Percentiles rank a stretch among this genome's conserved stretches.
Conservation (phyloP, 2,888 invertebrate genomes). For the Nasonovia ribisnigri region DNA sequence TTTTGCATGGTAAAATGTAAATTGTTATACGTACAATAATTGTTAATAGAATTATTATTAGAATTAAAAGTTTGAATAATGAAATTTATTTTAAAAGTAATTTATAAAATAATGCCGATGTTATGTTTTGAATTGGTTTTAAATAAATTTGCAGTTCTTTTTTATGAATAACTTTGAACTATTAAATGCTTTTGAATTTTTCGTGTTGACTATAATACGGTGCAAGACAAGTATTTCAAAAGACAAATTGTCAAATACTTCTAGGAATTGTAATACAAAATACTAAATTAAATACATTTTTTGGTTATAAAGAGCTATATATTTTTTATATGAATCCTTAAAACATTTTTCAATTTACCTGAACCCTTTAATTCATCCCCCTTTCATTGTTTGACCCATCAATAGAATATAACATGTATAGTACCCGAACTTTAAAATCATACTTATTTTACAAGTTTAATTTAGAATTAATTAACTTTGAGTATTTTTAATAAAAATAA, state of each 20-base stretch:
- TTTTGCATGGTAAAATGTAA: neutral
- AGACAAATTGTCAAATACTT: neutral
- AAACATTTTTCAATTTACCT: conserved; percentile 22
- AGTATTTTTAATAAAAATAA: conserved; percentile 8
- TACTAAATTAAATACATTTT: neutral
- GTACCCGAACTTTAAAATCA: neutral
- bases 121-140: neutral
- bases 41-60: neutral
- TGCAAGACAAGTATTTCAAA: neutral
- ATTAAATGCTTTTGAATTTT: neutral
- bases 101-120: neutral
- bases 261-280: neutral
- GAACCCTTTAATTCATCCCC: conserved; percentile 2
- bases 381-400: neutral
- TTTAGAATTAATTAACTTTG: neutral
- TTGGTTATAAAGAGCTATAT: neutral
- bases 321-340: conserved; percentile 4
- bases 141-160: too few species aligned
- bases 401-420: neutral
- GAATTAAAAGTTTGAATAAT: neutral
- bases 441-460: neutral
- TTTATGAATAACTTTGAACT: neutral
- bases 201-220: neutral
- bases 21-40: neutral
- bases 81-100: neutral